Evolutionary conservation across 53 echinoderm and acorn worm species (phyloP).

Genomic region (Crossaster papposus): DNA sequence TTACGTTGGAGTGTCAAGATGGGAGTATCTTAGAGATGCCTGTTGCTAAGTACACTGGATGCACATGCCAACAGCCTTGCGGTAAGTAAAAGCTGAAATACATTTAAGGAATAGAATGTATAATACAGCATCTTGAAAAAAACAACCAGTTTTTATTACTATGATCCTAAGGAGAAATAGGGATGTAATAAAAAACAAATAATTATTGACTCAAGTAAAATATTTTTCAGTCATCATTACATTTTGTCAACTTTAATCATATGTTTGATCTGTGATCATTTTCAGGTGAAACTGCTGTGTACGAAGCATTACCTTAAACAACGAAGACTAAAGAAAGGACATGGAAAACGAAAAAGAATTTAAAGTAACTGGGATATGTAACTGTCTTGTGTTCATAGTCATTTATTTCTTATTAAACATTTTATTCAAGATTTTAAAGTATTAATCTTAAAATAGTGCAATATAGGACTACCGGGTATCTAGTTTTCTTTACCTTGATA

Average conservation of each 20-base stretch:
- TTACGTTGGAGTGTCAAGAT: conserved; percentile 23
- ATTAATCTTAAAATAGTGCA: background rate
- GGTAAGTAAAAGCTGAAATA: conserved; percentile 9
- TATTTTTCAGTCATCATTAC: background rate
- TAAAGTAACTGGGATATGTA: background rate
- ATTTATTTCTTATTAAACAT: background rate
- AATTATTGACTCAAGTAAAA: too few relatives aligned
- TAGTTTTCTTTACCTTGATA: background rate
- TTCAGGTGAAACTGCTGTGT: background rate
- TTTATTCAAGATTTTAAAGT: background rate
- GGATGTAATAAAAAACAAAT: too few relatives aligned
- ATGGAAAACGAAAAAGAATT: background rate
- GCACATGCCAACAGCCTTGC: conserved; percentile 53
- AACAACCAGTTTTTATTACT: too few relatives aligned
- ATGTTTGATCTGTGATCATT: background rate
- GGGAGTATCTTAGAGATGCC: conserved; percentile 21
- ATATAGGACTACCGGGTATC: background rate
- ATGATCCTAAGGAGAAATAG: too few relatives aligned
- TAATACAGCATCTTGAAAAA: background rate
- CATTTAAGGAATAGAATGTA: background rate
- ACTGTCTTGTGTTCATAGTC: background rate
- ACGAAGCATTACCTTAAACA: conserved; percentile 19
- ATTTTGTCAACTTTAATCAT: background rate
- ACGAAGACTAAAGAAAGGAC: background rate
- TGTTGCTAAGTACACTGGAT: conserved; percentile 42